Evolutionary conservation across 2,113 vertebrate species (phyloP).

Genomic region (Entomyzon cyanotis): DNA sequence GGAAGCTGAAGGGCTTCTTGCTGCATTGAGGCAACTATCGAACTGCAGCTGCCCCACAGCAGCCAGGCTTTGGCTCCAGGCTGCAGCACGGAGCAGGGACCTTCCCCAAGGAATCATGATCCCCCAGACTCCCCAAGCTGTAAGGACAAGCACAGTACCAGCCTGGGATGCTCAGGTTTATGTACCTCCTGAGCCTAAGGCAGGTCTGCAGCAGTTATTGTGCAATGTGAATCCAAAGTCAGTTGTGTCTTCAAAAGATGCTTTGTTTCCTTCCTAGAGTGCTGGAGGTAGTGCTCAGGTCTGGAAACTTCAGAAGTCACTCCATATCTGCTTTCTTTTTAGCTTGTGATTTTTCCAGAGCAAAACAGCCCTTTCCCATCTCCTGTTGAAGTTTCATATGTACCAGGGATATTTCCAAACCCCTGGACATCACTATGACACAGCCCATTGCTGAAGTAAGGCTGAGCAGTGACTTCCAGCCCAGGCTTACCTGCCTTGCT

Average conservation of each 20-base stretch:
- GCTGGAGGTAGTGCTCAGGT: not conserved
- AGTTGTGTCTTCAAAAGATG: not conserved
- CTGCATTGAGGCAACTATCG: rapidly evolving
- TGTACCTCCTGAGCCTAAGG: not conserved
- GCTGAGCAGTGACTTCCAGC: not conserved
- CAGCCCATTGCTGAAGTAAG: not conserved
- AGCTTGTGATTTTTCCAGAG: not conserved
- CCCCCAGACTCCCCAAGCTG: not conserved
- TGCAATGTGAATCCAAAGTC: not conserved
- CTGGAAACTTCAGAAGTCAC: not conserved
- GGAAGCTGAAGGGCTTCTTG: not conserved
- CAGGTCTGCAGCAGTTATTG: not conserved
- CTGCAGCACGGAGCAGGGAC: not conserved
- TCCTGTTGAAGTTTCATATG: not conserved
- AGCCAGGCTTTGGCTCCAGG: not conserved
- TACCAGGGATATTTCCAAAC: not conserved
- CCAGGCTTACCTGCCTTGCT: not conserved
- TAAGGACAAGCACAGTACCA: not conserved
- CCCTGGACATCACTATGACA: rapidly evolving
- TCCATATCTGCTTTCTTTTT: not conserved
- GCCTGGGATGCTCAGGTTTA: not conserved
- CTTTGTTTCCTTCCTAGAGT: not conserved
- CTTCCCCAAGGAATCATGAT: not conserved
- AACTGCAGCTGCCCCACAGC: not conserved
- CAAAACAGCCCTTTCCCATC: not conserved